Evolutionary conservation across 2,888 invertebrate genomes (phyloP), one percentile per base, ranked within the genome.

Genomic region (Limnephilus auricula): DNA sequence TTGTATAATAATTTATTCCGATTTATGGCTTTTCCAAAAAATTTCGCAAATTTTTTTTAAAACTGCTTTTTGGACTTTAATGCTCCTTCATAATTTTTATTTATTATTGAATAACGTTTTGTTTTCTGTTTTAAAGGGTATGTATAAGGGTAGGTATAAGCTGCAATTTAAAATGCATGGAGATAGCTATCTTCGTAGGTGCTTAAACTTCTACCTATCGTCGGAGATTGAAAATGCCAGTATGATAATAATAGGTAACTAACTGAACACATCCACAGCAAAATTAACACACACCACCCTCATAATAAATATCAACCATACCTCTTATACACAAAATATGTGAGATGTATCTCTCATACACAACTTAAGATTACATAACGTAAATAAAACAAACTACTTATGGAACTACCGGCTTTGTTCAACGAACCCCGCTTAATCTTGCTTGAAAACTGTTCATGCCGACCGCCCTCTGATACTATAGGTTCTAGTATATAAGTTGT

Each of bases 371-470:
- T n/a, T 65, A 65, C 65, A 25, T 65, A 65, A n/a, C 65, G 25
- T 25, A 65, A 25, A 65, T 65, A n/a, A 65, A 6, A 65, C 65
- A n/a, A n/a, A 65, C 65, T 65, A 18, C 50, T 4, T 18, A 50
- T 4, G 18, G 4, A 82, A 34, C 82, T 32, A 83, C 34, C 34
- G 25, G n/a, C 83, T 83, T 83, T 83, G 83, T 83, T 83, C 37
- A 83, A 83, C 37, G 83, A 37, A 83, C 83, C 25, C 32, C 34
- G 83, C 83, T 83, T 83, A 25, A 83, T 37, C 83, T 37, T 83
- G n/a, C 37, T n/a, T 65, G 65, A 65, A 65, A 65, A 65, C 25
- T 65, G 9, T n/a, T 65, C 65, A 65, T 65, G 25, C n/a, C 65
- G 65, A 65, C 65, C 65, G 25, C 25, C 25, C n/a, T 65, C 9